These are phyloP conservation scores for Nephotettix cincticeps DNA, from an alignment of 1,140 invertebrate species.

Conservation along the genomic window DNA sequence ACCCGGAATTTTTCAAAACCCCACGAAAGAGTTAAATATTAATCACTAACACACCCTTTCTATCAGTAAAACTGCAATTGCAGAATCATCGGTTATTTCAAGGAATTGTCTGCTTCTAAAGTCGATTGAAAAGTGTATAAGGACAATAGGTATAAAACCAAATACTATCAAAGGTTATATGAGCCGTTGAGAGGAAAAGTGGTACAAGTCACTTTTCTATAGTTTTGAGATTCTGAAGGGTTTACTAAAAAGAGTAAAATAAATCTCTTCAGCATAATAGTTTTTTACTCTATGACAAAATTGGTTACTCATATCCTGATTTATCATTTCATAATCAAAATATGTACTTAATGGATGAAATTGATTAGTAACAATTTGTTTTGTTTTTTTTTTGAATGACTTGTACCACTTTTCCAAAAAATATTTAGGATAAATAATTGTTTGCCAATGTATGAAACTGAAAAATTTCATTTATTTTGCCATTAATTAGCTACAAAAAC, in stretches of 20 bases:
- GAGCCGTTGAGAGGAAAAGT: conserved; percentile 22
- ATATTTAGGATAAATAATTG: conserved; percentile 12
- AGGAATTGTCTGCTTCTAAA: too few relatives aligned
- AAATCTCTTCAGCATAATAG: too few relatives aligned
- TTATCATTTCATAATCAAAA: neutral
- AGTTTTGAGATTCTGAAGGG: conserved; percentile 19
- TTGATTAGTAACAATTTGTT: conserved; percentile 3
- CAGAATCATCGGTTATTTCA: too few relatives aligned
- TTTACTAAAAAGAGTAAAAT: conserved; percentile 23
- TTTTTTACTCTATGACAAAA: too few relatives aligned
- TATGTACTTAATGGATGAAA: neutral
- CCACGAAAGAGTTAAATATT: too few relatives aligned
- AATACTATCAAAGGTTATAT: too few relatives aligned
- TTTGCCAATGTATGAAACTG: conserved; percentile 11
- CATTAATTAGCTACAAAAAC: neutral
- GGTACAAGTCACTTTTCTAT: conserved; percentile 21
- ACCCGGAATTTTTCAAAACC: too few relatives aligned
- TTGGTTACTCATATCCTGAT: neutral
- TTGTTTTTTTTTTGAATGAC: conserved; percentile 19
- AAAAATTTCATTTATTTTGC: neutral
- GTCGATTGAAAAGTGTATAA: too few relatives aligned
- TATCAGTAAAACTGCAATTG: too few relatives aligned
- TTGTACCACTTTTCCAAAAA: conserved; percentile 29
- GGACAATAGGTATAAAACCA: too few relatives aligned
- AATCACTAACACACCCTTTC: too few relatives aligned